A percentile compares a stretch with the other conserved stretches of the same genome.
These are phyloP conservation scores for Notodonta ziczac DNA, from an alignment of 2,888 invertebrate genomes.

Conservation along the genomic window DNA sequence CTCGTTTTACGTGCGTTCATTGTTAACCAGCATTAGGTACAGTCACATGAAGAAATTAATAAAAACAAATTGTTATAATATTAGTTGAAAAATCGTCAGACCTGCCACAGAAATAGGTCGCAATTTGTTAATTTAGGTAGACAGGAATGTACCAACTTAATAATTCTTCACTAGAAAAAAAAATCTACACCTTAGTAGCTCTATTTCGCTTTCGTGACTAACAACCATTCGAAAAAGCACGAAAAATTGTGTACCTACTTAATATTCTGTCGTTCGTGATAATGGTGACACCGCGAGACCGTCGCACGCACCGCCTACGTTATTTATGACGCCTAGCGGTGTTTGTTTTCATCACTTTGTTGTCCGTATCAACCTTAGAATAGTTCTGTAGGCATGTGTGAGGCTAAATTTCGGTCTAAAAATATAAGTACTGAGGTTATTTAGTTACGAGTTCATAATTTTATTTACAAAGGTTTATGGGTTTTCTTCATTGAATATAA, in stretches of 20 bases:
- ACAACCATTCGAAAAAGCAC: constrained; percentile 13
- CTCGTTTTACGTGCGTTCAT: too few species aligned
- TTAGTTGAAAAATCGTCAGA: too few species aligned
- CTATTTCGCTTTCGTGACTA: constrained; percentile 21
- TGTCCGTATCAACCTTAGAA: neutral
- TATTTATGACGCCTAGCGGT: constrained; percentile 17
- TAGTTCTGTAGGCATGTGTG: neutral
- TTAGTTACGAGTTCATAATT: neutral
- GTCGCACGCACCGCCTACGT: constrained; percentile 26
- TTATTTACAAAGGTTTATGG: neutral
- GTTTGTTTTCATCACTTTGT: neutral
- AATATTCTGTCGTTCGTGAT: constrained; percentile 23
- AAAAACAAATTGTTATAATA: too few species aligned
- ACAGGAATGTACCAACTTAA: too few species aligned
- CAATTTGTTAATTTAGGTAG: too few species aligned
- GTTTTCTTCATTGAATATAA: neutral
- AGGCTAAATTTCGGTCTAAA: neutral
- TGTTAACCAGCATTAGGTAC: too few species aligned
- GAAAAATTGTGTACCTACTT: constrained; percentile 12
- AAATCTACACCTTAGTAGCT: neutral
- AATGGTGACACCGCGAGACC: constrained; percentile 18
- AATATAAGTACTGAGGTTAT: neutral
- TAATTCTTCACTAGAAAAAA: neutral
- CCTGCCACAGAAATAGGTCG: too few species aligned
- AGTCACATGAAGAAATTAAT: too few species aligned